These are phyloP conservation scores for Ginglymostoma cirratum DNA, from an alignment of 2,113 vertebrate genomes.

Conservation along the genomic window DNA sequence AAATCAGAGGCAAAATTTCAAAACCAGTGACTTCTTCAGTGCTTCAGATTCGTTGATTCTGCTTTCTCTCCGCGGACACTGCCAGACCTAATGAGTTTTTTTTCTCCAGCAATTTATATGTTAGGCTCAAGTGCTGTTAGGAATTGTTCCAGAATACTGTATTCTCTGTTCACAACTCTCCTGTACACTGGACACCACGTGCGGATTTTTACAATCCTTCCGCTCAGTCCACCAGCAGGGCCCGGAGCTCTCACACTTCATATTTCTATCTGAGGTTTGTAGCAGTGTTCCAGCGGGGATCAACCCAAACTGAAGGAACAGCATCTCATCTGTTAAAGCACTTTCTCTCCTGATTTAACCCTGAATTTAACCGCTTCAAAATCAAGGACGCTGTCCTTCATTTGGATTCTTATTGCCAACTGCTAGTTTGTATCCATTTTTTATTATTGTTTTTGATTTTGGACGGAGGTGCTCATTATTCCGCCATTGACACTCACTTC, in stretches of 20 bases:
- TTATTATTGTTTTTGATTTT: background rate
- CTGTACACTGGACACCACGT: background rate
- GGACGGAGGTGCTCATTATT: background rate
- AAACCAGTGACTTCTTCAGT: no score
- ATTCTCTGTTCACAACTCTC: background rate
- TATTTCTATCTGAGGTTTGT: background rate
- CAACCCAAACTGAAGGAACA: background rate
- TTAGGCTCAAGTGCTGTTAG: no score
- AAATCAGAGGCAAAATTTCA: no score
- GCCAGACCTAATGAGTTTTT: no score
- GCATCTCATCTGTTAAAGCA: background rate
- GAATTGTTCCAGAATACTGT: no score
- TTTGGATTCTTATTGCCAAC: background rate
- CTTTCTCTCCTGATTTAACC: background rate
- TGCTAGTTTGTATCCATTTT: background rate
- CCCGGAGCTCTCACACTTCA: background rate
- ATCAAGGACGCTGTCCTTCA: background rate
- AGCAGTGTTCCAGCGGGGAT: background rate
- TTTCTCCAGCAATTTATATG: no score
- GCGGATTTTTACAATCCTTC: background rate
- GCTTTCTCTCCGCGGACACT: no score
- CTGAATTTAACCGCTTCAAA: background rate
- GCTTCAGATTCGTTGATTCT: no score
- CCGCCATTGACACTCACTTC: background rate
- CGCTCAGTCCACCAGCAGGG: background rate